Evolutionary conservation across 30 jellyfish, hydroid and myxozoan genomes (phyloP), one percentile per base, ranked within the genome.

Genomic region (Chrysaora quinquecirrha): DNA sequence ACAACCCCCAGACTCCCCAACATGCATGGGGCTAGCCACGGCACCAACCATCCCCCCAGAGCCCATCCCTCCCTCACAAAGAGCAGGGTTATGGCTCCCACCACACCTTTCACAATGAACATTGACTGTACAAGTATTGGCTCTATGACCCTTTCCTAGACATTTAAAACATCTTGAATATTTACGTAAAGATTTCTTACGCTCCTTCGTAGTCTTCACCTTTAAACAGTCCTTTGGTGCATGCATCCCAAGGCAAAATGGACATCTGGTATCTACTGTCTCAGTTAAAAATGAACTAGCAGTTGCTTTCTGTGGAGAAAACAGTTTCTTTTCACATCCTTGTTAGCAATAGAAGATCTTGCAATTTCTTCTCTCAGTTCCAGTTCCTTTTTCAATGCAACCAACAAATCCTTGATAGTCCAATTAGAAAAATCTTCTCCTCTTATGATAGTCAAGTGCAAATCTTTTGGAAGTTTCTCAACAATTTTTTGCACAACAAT

Each of bases 221-320:
- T 61, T 31, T 48, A 0, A 21, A 23, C 89, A 62, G 48, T 34
- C 58, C 21, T 63, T 38, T 35, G 34, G 72, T 11, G 31, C 71
- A 64, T 62, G 89, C 54, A 1, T 46, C 38, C 71, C 81, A 48
- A 62, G 58, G 34, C 88, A 76, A 30, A 50, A 76, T 1, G 78
- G 66, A 18, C 80, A 76, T 50, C 21, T 34, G 6, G 52, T 56
- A 0, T 30, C 80, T 4, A 25, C n/a, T n/a, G n/a, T 50, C 58
- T 28, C 78, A 19, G 78, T 76, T 21, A 50, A 50, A 63, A 78
- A 78, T 32, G 89, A 82, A 61, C 73, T 60, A 19, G 81, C 89
- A 25, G 89, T 78, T 27, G 77, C 77, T 29, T 61, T 75, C 46
- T 43, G 84, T 43, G 16, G 9, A 16, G 58, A 43, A 16, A 6